Conservation (phyloP, 2,113 vertebrate genomes). For the Rissa tridactyla region DNA sequence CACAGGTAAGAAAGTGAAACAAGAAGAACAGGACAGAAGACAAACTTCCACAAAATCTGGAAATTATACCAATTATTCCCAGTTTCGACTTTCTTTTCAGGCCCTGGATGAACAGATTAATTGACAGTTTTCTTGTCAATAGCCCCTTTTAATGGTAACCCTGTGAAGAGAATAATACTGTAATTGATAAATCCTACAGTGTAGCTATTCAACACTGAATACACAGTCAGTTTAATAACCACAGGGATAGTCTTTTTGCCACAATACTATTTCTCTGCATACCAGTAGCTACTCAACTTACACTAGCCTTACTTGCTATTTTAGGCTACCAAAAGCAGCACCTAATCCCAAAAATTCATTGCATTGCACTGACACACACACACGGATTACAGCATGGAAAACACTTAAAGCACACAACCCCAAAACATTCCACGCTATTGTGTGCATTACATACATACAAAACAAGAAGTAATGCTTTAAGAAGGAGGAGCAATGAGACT, state of each 20-base stretch:
- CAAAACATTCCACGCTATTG: not conserved
- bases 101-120: not conserved
- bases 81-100: not conserved
- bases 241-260: slow-evolving; percentile 30
- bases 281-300: slow-evolving; percentile 46
- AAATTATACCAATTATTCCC: not conserved
- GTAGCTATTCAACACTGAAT: not conserved
- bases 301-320: slow-evolving; percentile 29
- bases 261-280: slow-evolving; percentile 32
- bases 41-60: not conserved
- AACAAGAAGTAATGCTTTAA: not conserved
- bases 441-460: not conserved
- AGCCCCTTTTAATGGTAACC: not conserved
- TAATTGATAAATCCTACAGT: not conserved
- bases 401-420: not conserved
- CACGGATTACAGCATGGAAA: not conserved
- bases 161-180: not conserved
- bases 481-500: not conserved
- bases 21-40: not conserved
- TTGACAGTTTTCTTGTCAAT: not conserved
- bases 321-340: slow-evolving; percentile 42
- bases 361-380: not conserved
- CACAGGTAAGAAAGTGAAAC: not conserved
- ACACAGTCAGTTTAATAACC: not conserved
- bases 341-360: slow-evolving; percentile 48